These are phyloP conservation scores for Oasisia sp. DNA, from an alignment of 2,888 invertebrate species.

Conservation along the genomic window DNA sequence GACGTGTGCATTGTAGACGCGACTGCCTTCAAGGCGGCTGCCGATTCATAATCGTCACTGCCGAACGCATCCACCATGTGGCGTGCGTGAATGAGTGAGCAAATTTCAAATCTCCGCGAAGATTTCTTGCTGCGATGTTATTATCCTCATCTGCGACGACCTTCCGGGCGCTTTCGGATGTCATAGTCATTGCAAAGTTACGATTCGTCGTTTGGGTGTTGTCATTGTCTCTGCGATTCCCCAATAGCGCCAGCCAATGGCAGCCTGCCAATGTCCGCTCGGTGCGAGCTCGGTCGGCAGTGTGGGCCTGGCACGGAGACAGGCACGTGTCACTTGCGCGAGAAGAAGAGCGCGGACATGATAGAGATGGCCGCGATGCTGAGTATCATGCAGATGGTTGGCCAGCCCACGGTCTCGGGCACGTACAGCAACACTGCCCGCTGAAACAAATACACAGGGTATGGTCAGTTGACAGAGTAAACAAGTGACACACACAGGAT, in stretches of 20 bases:
- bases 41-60: background rate
- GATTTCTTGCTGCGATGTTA: background rate
- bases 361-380: constrained; percentile 36
- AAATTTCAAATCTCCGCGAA: background rate
- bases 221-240: background rate
- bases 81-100: background rate
- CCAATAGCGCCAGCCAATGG: background rate
- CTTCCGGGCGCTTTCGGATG: background rate
- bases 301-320: background rate
- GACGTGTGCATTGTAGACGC: background rate
- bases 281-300: background rate
- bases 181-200: background rate
- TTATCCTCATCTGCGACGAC: background rate
- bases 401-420: constrained; percentile 42
- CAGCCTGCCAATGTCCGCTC: background rate
- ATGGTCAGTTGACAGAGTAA: background rate
- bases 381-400: constrained; percentile 38
- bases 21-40: background rate
- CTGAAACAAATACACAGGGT: constrained; percentile 30
- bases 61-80: background rate
- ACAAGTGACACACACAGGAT: background rate
- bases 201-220: background rate
- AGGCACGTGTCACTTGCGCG: constrained; percentile 13
- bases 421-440: constrained; percentile 39
- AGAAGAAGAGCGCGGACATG: constrained; percentile 34